Evolutionary conservation across 2,797 vertebrate species (phyloP), one percentile per base, ranked within the genome.

Genomic region (Parauchenoglanis ngamensis): DNA sequence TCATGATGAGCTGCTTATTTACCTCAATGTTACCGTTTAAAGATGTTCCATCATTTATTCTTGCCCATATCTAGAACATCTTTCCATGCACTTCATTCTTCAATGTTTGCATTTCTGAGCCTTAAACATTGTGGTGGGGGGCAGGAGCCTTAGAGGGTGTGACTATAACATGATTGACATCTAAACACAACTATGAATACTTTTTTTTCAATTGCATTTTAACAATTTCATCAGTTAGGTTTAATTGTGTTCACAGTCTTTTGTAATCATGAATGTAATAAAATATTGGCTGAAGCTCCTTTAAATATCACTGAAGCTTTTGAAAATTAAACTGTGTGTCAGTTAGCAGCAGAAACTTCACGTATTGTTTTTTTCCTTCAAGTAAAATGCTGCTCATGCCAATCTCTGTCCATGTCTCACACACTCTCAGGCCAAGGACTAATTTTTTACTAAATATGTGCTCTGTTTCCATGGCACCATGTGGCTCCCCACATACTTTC

Each of bases 391-490:
- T 57, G n/a, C 31, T 79, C 17, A 12, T 44, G 21, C 21, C 35
- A n/a, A 15, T 80, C 21, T 61, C 57, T 80, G 78, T 2, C 44
- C 19, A 15, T 61, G 21, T 80, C 35, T 80, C 78, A 61, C 57
- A 79, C 77, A 61, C 78, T 25, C 23, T 44, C 57, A 61, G 56
- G 56, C 35, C 35, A 21, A 44, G 21, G 57, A 80, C 77, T 40
- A 59, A 80, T 80, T 80, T 80, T 35, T 80, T 61, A 25, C 35
- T 61, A 80, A 80, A 61, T 44, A 80, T 80, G 56, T 80, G 78
- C 78, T 80, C 78, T 80, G 78, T 80, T 80, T 80, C 78, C 78
- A 80, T 80, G 78, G 78, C 57, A 80, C 78, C 78, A 61, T 80
- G 78, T 80, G 57, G 78, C 78, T 70, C 54, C 72, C 80, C 70